Evolutionary conservation across 2,888 invertebrate species (phyloP).

Genomic region (Amblyteles armatorius): DNA sequence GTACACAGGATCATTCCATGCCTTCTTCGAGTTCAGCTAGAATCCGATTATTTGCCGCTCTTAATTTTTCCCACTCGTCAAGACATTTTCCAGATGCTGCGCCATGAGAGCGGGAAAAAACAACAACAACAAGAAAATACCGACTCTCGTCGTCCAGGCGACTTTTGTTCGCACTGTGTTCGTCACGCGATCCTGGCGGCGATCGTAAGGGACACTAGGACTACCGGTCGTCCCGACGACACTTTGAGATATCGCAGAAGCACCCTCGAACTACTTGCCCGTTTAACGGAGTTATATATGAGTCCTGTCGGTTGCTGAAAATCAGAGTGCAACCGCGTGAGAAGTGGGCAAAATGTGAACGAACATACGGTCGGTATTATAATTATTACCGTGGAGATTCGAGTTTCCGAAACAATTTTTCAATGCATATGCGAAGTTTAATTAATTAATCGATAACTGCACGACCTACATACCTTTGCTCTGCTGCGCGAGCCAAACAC

Average conservation of each 20-base stretch:
- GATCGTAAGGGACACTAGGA: conserved; percentile 13
- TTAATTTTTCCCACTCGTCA: conserved; percentile 27
- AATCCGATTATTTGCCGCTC: conserved; percentile 35
- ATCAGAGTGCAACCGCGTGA: not conserved
- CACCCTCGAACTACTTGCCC: conserved; percentile 14
- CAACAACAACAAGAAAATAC: conserved; percentile 10
- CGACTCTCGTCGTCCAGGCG: conserved; percentile 1
- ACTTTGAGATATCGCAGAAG: conserved; percentile 68
- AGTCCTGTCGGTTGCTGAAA: conserved; percentile 12
- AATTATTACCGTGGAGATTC: not conserved
- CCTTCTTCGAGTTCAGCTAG: conserved; percentile 22
- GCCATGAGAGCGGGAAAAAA: conserved; percentile 54
- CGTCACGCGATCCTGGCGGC: conserved; percentile 19
- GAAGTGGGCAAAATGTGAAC: not conserved
- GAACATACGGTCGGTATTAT: not conserved
- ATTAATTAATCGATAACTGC: conserved; percentile 12
- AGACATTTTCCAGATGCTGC: conserved; percentile 71
- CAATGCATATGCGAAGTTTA: not conserved
- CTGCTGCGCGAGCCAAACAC: not conserved
- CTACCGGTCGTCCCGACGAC: conserved; percentile 51
- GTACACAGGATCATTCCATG: conserved; percentile 48
- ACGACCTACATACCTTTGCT: not conserved
- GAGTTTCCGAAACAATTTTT: not conserved
- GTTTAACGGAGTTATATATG: conserved; percentile 43
- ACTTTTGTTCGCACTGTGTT: conserved; percentile 32